Base-by-base conservation (phyloP, 92 coral and sea anemone genomes). In the Hydrozoanthus gracilis region DNA sequence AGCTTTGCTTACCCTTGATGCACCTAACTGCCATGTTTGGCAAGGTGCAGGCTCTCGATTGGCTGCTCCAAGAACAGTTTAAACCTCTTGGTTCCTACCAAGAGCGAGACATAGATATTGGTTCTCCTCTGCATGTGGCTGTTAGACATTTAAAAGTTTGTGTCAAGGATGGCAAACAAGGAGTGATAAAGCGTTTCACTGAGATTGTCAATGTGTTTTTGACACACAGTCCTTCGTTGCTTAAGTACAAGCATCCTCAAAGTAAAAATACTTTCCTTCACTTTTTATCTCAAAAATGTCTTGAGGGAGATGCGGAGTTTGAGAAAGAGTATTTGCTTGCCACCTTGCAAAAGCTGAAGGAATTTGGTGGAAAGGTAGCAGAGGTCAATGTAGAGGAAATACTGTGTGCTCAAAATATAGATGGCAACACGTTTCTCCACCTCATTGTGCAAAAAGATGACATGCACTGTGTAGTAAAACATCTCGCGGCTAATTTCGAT, bases 11-110 rank as follows among this genome's bases (percentile, higher is more conserved):
- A 50, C 85, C 85, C 47, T 17, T 80, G 18, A 65, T 80, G 74
- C 85, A 80, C 73, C 16, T 80, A 61, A n/a, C 85, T 64, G 85
- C 17, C 50, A 48, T 80, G 74, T 80, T 80, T 62, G 85, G 85
- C 7, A 80, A 80, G 56, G 27, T 13, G 4, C 56, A 65, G 12
- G 85, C 58, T 49, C 61, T 80, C 35, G 85, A 80, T 45, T 80
- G 85, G 85, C 46, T 80, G 2, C 73, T 80, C 49, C 85, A 62
- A 58, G 73, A 80, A 48, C 47, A 60, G 20, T 45, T 80, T 12
- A 46, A 20, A 48, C 74, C 85, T 0, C 35, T 60, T 17, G 44
- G 46, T 13, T 64, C 61, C 55, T 80, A 58, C 18, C 64, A 64
- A 65, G 75, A 65, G 16, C 73, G 48, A 17, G 11, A 65, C 3